Evolutionary conservation across 2,113 vertebrate genomes (phyloP), one percentile per base, ranked within the genome.

Genomic region (Shinisaurus crocodilurus): DNA sequence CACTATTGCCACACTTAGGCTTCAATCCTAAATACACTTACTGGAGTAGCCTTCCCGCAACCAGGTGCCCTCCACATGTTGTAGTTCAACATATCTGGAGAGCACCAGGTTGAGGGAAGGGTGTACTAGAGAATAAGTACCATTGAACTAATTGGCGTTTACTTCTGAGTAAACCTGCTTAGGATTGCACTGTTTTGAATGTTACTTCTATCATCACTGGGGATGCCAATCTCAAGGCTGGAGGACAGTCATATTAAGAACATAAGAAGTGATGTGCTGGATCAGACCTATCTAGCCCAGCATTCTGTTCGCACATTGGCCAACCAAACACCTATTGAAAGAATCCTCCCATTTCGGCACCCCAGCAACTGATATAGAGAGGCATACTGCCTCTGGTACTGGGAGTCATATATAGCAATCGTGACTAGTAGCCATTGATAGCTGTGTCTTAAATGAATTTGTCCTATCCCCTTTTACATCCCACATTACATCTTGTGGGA

Each of bases 11-110:
- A 57, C 5, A 87, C 37, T 74, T 85, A 13, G 89, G 81, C 85
- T 65, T 29, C 86, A 94, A 87, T 90, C 80, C 34, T 88, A 88
- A 88, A 48, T 43, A 72, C 32, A 50, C 2, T 13, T 65, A 79
- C 5, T 12, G 25, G 18, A 63, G 18, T 12, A 60, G 13, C 57
- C 57, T 60, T 60, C 57, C 10, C 57, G 1, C 7, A 60, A 63
- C 16, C 60, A 20, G 16, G 60, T 63, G 20, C 60, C 20, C 15
- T 63, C 60, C 60, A 20, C 18, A 63, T 63, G 60, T 63, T 63
- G 5, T 4, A 63, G 60, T 63, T 12, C 60, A 63, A 5, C 16
- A 63, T 18, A 63, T 23, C 60, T 20, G 60, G 60, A 63, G 60
- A 18, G 60, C 60, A 23, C 57, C 57, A 60, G 13, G 57, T 16